Percentiles rank a stretch among this genome's conserved stretches.
phyloP scores from a whole-genome alignment of 2,888 invertebrate species.

The Dorcus hopei region DNA sequence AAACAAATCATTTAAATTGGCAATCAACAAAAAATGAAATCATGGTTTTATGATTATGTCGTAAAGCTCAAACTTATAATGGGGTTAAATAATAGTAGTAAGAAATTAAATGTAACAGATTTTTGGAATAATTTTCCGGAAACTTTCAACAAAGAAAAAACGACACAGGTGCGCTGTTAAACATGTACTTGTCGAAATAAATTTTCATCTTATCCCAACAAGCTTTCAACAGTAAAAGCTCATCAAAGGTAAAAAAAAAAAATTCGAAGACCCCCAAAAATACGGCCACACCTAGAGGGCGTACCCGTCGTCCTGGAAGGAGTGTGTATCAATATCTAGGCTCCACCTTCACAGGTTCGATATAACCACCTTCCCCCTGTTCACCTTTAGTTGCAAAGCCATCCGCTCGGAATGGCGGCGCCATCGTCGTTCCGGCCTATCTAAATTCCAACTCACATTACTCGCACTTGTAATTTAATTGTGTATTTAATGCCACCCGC shows the following conservation, averaged over 20 bases:
- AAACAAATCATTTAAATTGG: too few species aligned
- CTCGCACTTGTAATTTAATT: conserved; percentile 35
- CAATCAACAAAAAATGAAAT: too few species aligned
- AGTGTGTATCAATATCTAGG: conserved; percentile 21
- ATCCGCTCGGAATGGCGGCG: conserved; percentile 28
- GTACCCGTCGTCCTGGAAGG: conserved; percentile 20
- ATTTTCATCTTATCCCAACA: neutral
- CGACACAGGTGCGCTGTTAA: too few species aligned
- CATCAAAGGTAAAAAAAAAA: neutral
- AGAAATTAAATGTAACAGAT: too few species aligned
- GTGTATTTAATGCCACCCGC: conserved; percentile 33
- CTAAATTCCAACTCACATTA: conserved; percentile 34
- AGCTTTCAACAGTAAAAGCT: neutral
- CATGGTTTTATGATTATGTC: too few species aligned
- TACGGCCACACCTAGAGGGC: conserved; percentile 25
- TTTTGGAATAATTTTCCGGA: too few species aligned
- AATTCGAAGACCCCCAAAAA: neutral
- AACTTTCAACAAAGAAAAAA: too few species aligned
- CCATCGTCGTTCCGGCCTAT: conserved; percentile 25
- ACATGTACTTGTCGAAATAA: neutral
- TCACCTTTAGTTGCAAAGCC: conserved; percentile 24
- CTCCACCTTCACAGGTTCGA: conserved; percentile 27
- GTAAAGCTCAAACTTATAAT: too few species aligned
- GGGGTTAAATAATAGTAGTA: too few species aligned
- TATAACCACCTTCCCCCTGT: conserved; percentile 23